Conservation (phyloP, 2,888 invertebrate genomes). For the Belgica antarctica region DNA sequence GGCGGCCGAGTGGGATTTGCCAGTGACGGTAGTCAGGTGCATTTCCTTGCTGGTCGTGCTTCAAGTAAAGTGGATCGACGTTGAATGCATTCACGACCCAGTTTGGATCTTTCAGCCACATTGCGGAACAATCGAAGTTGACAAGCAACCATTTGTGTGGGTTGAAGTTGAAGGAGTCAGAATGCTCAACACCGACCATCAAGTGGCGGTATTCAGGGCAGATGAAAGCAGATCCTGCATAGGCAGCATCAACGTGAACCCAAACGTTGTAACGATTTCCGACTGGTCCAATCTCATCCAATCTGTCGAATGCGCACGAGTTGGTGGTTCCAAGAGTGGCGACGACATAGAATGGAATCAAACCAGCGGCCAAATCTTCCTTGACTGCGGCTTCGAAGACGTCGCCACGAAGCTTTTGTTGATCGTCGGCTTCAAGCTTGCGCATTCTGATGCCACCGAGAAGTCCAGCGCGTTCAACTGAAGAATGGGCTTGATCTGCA, state of each 20-base stretch:
- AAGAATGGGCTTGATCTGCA: slow-evolving; percentile 85
- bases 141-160: slow-evolving; percentile 99
- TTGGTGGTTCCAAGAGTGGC: slow-evolving; percentile 93
- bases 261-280: slow-evolving; percentile 75
- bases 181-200: slow-evolving; percentile 83
- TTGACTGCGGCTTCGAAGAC: slow-evolving; percentile 74
- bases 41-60: slow-evolving; percentile 87
- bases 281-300: slow-evolving; percentile 89
- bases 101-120: slow-evolving; percentile 91
- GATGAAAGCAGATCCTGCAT: slow-evolving; percentile 93
- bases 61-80: slow-evolving; percentile 94
- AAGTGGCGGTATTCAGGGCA: slow-evolving; percentile 93
- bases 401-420: slow-evolving; percentile 72
- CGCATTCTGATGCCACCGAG: slow-evolving; percentile 82
- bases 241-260: slow-evolving; percentile 96
- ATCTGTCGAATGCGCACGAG: slow-evolving; percentile 89
- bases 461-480: slow-evolving; percentile 88
- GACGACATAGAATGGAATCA: slow-evolving; percentile 94
- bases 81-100: slow-evolving; percentile 94
- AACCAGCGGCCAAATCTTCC: slow-evolving; percentile 80
- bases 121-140: slow-evolving; percentile 98
- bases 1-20: slow-evolving; percentile 92
- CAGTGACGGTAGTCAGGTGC: slow-evolving; percentile 95
- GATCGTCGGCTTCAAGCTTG: slow-evolving; percentile 68
- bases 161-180: slow-evolving; percentile 97